Percentiles rank a stretch among this genome's conserved stretches.
Conservation (phyloP, 1,140 invertebrate genomes). For the Eurosta solidaginis region DNA sequence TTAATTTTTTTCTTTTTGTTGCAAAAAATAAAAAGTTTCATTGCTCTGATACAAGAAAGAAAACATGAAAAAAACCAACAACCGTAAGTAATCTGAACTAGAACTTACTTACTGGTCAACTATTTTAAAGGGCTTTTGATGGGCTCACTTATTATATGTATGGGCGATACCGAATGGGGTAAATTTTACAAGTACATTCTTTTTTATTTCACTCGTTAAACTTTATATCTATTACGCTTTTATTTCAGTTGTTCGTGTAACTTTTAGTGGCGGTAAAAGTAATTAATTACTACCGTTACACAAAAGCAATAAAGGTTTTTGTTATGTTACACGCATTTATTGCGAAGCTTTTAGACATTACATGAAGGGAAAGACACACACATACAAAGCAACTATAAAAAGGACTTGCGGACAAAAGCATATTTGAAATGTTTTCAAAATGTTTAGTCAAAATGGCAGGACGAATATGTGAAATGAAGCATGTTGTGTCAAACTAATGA, state of each 20-base stretch:
- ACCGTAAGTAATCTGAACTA: not conserved
- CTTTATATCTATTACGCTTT: constrained; percentile 7
- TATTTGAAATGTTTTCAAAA: too few species aligned
- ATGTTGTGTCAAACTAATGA: too few species aligned
- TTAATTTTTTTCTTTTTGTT: not conserved
- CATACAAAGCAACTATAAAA: too few species aligned
- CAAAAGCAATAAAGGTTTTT: not conserved
- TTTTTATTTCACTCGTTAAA: not conserved
- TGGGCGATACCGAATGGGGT: not conserved
- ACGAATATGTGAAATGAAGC: too few species aligned
- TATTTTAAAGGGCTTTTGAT: constrained; percentile 26
- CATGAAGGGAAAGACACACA: too few species aligned
- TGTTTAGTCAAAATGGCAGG: too few species aligned
- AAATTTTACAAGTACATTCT: not conserved
- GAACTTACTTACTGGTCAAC: not conserved
- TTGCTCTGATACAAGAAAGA: not conserved
- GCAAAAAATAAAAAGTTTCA: constrained; percentile 11
- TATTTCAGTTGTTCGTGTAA: not conserved
- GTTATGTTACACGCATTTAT: not conserved
- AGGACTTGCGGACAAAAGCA: too few species aligned
- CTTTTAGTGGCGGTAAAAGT: constrained; percentile 20
- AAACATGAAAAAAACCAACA: not conserved
- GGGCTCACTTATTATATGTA: not conserved
- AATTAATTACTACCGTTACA: constrained; percentile 18
- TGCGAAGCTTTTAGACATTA: not conserved